Base-by-base conservation (phyloP, 2,113 vertebrate species). In the Arenaria interpres region DNA sequence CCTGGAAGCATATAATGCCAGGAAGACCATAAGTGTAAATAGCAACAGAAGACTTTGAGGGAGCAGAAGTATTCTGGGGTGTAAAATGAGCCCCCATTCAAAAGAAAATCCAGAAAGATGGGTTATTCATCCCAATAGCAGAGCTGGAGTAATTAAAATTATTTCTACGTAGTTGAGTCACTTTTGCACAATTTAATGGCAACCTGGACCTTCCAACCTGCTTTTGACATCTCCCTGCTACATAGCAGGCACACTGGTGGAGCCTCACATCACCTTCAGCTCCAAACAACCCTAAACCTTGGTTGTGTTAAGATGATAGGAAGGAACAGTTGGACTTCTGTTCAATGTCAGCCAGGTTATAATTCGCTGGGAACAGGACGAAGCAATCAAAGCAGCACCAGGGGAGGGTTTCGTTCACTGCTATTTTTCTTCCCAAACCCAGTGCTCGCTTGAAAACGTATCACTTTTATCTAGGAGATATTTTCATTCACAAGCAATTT, bases 401-500 rank as follows among this genome's bases (percentile, higher is more conserved):
- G 23, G 77, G 62, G 14, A 15, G 41, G 6, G 60, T 95, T 95
- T 85, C 48, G 7, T 78, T 87, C 79, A 77, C 28, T 1, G 37
- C 46, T 86, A 18, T 90, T 96, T 96, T 92, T 74, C 68, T 90
- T 87, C 54, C 35, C 74, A 89, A 88, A 71, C 30, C 41, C 28
- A 45, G 72, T 7, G 30, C 57, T 94, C 2, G 0, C 51, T 79
- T 84, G 82, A 86, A 93, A 95, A 94, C 9, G 4, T 67, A 88
- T 86, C 80, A 71, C 64, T 46, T 88, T 90, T 60, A 78, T 95
- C 76, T 90, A 86, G 59, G 25, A 79, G 62, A 79, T 30, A 71
- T 85, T 93, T 90, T 84, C 45, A 91, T 91, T 93, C 89, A 86
- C 86, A 51, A 89, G 73, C 27, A 7, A 95, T 96, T 88, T 88